Conservation (phyloP, 2,113 vertebrate species). For the Phylloscopus trochilus region DNA sequence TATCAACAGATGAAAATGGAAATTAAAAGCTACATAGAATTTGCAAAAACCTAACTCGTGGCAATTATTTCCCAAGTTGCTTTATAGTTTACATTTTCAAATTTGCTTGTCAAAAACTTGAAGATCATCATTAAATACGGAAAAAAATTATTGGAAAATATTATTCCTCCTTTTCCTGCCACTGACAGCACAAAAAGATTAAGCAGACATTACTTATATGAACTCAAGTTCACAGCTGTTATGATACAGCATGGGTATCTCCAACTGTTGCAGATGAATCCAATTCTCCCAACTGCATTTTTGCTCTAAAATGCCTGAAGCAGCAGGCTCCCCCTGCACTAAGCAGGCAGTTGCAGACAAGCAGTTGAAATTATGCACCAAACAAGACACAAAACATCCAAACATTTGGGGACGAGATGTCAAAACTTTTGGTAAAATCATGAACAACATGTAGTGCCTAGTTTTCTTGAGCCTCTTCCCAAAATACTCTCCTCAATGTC, state of each 20-base stretch:
- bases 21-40: not conserved
- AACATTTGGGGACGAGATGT: not conserved
- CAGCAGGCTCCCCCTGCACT: not conserved
- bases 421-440: not conserved
- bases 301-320: not conserved
- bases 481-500: not conserved
- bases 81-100: not conserved
- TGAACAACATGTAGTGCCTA: not conserved
- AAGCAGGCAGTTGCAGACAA: not conserved
- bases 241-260: not conserved
- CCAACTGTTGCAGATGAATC: constrained; percentile 29
- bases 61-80: not conserved
- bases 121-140: not conserved
- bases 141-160: not conserved
- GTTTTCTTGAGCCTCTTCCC: not conserved
- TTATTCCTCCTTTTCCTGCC: constrained; percentile 14
- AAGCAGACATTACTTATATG: constrained; percentile 10
- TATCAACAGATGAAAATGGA: not conserved
- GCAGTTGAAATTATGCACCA: not conserved
- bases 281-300: not conserved
- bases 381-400: not conserved
- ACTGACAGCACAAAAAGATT: constrained; percentile 1
- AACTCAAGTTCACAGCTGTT: constrained; percentile 53
- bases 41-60: not conserved
- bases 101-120: not conserved